phyloP scores from a whole-genome alignment of 2,113 vertebrate species.

The Cairina moschata region DNA sequence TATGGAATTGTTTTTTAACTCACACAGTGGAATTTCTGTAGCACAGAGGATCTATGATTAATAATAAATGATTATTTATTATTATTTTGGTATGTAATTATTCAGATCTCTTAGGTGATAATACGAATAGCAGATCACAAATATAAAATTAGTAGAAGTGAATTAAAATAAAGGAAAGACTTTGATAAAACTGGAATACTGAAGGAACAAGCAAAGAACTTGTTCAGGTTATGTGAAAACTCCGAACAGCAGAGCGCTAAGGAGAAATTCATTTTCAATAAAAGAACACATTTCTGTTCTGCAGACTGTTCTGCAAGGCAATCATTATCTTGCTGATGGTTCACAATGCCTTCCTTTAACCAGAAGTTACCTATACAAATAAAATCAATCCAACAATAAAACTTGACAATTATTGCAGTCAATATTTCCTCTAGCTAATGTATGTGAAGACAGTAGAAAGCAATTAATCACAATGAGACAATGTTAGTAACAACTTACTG shows the following conservation, averaged over 20 bases:
- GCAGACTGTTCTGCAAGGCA: background rate
- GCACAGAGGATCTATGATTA: background rate
- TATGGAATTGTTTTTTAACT: background rate
- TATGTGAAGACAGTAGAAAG: background rate
- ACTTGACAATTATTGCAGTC: background rate
- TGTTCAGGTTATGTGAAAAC: background rate
- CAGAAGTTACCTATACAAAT: background rate
- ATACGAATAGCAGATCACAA: background rate
- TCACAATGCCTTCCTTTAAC: background rate
- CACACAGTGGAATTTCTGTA: background rate
- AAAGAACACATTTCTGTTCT: background rate
- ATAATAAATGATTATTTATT: no score
- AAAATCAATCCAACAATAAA: background rate
- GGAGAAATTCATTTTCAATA: background rate
- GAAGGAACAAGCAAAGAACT: background rate
- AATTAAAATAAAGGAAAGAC: background rate
- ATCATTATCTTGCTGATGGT: background rate
- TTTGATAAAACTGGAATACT: background rate
- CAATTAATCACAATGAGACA: background rate
- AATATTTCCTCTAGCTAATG: background rate
- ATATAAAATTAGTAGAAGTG: background rate
- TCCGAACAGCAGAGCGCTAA: background rate
- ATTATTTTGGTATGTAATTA: background rate
- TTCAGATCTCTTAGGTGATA: background rate
- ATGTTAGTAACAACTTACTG: background rate